Evolutionary conservation across 2,888 invertebrate genomes (phyloP).

Genomic region (Stomorhina lunata): DNA sequence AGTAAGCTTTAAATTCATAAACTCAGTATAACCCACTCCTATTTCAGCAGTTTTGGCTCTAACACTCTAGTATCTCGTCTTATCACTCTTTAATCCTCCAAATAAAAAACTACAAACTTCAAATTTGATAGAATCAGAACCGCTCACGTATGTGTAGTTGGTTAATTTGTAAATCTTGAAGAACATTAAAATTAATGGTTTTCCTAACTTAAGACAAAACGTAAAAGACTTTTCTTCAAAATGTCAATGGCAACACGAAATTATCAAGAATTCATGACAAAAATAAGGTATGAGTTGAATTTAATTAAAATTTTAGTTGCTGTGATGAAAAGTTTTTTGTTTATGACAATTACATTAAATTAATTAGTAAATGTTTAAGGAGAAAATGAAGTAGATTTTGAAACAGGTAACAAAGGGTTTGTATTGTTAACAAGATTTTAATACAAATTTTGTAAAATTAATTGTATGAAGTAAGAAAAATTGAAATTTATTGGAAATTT

Average conservation of each 20-base stretch:
- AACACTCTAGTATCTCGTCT: no score
- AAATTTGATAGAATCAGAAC: no score
- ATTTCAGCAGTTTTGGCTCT: no score
- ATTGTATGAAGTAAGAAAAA: no score
- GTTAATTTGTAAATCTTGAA: background rate
- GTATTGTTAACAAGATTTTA: no score
- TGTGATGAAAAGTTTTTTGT: background rate
- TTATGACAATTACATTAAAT: background rate
- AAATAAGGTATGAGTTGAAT: background rate
- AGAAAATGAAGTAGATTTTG: background rate
- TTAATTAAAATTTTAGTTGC: constrained; percentile 10
- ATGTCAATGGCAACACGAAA: background rate
- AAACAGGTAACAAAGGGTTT: no score
- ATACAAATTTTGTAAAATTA: no score
- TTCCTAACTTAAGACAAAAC: background rate
- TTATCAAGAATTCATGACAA: background rate
- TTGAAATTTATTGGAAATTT: no score
- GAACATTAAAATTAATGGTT: background rate
- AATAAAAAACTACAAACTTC: no score
- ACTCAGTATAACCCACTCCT: no score
- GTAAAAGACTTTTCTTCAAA: background rate
- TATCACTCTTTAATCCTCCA: no score
- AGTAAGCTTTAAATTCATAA: no score
- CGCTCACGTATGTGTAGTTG: background rate
- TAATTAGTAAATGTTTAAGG: background rate